Base-by-base conservation (phyloP, 2,888 invertebrate genomes). In the Schrankia costaestrigalis region DNA sequence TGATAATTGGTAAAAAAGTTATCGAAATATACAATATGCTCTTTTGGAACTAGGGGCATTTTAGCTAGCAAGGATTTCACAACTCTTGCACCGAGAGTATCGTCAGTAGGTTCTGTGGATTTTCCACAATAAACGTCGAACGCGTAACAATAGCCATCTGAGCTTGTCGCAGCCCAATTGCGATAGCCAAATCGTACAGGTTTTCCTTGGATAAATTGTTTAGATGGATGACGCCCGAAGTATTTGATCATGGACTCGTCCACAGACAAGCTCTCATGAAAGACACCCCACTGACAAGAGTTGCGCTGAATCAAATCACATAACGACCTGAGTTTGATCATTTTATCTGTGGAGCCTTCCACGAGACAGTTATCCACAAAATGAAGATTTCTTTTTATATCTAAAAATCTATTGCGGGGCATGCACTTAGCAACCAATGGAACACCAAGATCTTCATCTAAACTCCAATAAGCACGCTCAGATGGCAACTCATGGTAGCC, bases 181-280 rank as follows among this genome's bases (percentile, higher is more conserved):
- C 27, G 32, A 32, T 54, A 54, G 17, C 54, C 52, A 40, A 52
- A 58, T 24, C 53, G 35, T n/a, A 50, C 40, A 24, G 50, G 49
- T 28, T 56, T 28, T 19, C 28, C 28, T 19, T 11, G 7, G 3
- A 28, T 28, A 24, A 42, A 50, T 28, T 46, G 39, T 28, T 46
- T 45, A 3, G 42, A 34, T 6, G 45, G 34, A 41, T 50, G 43
- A 19, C 31, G 44, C 10, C 50, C 45, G 26, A 34, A 47, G 31
- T 44, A 44, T 32, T 43, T 43, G 13, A 50, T 18, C 44, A 50
- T 50, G 1, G 46, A 46, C 31, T 50, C 50, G 25, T 50, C 50
- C 3, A 46, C 21, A 7, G 42, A 39, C 7, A 46, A 25, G 22
- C 22, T 17, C 23, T 36, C 31, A 31, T 41, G 35, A 27, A 45